phyloP scores from a whole-genome alignment of 2,888 invertebrate species.

The Amphipyra berbera region DNA sequence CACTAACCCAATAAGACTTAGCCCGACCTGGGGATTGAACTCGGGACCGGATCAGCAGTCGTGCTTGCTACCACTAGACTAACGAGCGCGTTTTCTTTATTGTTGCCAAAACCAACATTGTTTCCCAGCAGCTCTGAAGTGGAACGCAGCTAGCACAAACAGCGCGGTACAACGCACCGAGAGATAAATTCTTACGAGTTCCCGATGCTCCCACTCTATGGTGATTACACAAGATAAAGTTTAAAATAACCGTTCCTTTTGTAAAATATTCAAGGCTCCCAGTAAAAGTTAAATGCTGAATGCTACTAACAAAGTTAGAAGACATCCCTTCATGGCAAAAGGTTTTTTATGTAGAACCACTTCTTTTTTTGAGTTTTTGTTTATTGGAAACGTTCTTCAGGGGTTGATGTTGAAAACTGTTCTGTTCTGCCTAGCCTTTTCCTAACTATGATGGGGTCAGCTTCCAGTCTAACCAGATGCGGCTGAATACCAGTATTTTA shows the following conservation, averaged over 20 bases:
- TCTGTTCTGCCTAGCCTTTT: too few species aligned
- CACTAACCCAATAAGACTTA: too few species aligned
- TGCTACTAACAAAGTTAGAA: constrained; percentile 19
- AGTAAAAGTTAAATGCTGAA: constrained; percentile 26
- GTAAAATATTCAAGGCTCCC: constrained; percentile 46
- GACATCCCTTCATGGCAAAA: constrained; percentile 12
- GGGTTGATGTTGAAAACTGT: background rate
- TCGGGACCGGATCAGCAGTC: too few species aligned
- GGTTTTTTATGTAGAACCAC: constrained; percentile 1
- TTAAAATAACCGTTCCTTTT: constrained; percentile 66
- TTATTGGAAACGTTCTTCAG: background rate
- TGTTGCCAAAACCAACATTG: background rate
- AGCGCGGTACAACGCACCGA: constrained; percentile 55
- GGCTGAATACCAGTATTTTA: too few species aligned
- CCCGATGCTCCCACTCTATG: constrained; percentile 62
- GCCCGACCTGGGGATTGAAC: too few species aligned
- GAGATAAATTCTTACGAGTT: constrained; percentile 71
- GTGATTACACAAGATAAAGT: constrained; percentile 72
- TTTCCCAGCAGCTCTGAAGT: constrained; percentile 1
- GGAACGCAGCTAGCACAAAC: background rate
- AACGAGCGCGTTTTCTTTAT: too few species aligned
- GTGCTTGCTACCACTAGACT: too few species aligned
- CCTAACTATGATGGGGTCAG: too few species aligned
- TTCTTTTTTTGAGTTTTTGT: background rate
- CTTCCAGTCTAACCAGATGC: too few species aligned